Evolutionary conservation across 2,797 vertebrate species (phyloP).

Genomic region (Poecilia picta): DNA sequence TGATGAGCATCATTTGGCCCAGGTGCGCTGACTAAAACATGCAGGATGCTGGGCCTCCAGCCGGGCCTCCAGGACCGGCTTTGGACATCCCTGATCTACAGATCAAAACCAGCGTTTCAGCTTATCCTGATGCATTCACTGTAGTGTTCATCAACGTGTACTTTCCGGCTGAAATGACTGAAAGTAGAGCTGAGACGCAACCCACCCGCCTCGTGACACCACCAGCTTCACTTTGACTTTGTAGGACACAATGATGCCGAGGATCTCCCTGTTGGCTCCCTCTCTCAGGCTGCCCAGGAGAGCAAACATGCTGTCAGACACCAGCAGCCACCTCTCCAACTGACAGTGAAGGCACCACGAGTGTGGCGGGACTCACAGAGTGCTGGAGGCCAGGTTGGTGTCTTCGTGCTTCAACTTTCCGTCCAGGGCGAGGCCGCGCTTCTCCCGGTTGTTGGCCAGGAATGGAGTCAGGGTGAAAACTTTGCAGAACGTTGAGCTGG

Average conservation of each 20-base stretch:
- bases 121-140: background rate
- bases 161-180: background rate
- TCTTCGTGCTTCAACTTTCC: conserved; percentile 97
- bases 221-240: conserved; percentile 98
- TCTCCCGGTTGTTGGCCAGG: conserved; percentile 94
- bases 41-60: no score
- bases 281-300: conserved; percentile 85
- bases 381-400: conserved; percentile 96
- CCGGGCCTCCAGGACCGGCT: no score
- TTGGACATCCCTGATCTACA: background rate
- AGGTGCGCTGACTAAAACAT: no score
- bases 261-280: conserved; percentile 92
- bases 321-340: background rate
- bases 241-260: conserved; percentile 96
- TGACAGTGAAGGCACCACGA: background rate
- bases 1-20: no score
- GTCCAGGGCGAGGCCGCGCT: conserved; percentile 91
- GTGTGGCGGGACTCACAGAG: conserved; percentile 83
- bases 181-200: conserved; percentile 4
- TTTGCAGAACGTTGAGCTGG: conserved; percentile 94
- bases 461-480: conserved; percentile 95
- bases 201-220: conserved; percentile 93
- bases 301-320: background rate
- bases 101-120: background rate
- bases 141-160: background rate